Conservation (phyloP, 2,113 vertebrate genomes). For the Sterrhoptilus dennistouni region DNA sequence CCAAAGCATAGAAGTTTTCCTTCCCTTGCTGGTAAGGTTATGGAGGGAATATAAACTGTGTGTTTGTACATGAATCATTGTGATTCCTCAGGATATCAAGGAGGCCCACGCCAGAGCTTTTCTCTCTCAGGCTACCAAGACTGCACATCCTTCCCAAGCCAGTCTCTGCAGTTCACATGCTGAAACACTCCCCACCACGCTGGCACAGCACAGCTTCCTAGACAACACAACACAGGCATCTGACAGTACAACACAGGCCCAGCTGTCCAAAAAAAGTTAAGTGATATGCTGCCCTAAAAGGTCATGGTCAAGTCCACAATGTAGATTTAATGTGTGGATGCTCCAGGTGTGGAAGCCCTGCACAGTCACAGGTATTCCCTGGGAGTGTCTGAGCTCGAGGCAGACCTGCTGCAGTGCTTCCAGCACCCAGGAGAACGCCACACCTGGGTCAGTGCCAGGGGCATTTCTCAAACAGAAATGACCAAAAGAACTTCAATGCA, state of each 20-base stretch:
- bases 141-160: neutral
- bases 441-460: neutral
- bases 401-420: neutral
- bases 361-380: neutral
- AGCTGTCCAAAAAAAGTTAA: neutral
- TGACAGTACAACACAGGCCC: neutral
- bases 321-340: neutral
- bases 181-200: fast-evolving
- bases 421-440: neutral
- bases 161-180: neutral
- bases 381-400: neutral
- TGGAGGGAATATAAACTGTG: slow-evolving; percentile 1
- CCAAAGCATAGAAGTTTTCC: slow-evolving; percentile 30
- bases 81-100: slow-evolving; percentile 10
- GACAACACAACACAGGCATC: neutral
- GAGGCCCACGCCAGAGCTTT: neutral
- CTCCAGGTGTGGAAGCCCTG: neutral
- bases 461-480: neutral
- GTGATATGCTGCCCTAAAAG: neutral
- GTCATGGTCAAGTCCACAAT: neutral
- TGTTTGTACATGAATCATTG: neutral
- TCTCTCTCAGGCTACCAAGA: neutral
- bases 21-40: slow-evolving; percentile 49
- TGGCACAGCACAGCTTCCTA: neutral
- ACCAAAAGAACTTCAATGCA: neutral